Evolutionary conservation across 2,888 invertebrate genomes (phyloP).

Genomic region (Luperina testacea): DNA sequence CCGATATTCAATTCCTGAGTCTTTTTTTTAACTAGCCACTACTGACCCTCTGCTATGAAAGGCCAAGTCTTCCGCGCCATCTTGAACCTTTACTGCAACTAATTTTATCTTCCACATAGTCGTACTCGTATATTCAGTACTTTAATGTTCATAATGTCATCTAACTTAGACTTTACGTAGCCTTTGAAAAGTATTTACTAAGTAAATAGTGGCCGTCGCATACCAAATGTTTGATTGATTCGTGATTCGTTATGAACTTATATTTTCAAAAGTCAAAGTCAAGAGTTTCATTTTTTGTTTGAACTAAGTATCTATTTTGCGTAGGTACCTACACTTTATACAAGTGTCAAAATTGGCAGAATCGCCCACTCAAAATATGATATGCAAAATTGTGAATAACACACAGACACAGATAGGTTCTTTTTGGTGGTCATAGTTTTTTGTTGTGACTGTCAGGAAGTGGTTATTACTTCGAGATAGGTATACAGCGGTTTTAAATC

Average conservation of each 20-base stretch:
- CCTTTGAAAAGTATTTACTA: slow-evolving; percentile 27
- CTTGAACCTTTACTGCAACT: no score
- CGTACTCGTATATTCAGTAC: not conserved
- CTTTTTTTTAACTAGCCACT: not conserved
- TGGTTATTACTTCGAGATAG: not conserved
- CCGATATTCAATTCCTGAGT: not conserved
- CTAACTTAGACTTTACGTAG: slow-evolving; percentile 18
- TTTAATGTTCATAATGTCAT: slow-evolving; percentile 7
- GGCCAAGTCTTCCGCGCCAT: no score
- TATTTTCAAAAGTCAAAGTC: slow-evolving; percentile 44
- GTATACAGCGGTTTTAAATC: not conserved
- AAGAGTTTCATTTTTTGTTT: slow-evolving; percentile 26
- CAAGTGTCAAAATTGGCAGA: slow-evolving; percentile 4
- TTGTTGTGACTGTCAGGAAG: not conserved
- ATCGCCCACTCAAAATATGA: not conserved
- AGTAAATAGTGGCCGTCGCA: slow-evolving; percentile 12
- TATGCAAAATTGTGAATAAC: not conserved
- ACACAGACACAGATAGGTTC: no score
- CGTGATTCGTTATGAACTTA: slow-evolving; percentile 23
- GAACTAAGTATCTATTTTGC: not conserved
- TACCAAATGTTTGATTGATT: slow-evolving; percentile 4
- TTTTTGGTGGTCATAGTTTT: not conserved
- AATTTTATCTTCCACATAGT: not conserved
- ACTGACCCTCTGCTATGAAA: not conserved
- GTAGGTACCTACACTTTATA: not conserved